Evolutionary conservation across 2,113 vertebrate genomes (phyloP), one percentile per base, ranked within the genome.

Genomic region (Centropus bengalensis): DNA sequence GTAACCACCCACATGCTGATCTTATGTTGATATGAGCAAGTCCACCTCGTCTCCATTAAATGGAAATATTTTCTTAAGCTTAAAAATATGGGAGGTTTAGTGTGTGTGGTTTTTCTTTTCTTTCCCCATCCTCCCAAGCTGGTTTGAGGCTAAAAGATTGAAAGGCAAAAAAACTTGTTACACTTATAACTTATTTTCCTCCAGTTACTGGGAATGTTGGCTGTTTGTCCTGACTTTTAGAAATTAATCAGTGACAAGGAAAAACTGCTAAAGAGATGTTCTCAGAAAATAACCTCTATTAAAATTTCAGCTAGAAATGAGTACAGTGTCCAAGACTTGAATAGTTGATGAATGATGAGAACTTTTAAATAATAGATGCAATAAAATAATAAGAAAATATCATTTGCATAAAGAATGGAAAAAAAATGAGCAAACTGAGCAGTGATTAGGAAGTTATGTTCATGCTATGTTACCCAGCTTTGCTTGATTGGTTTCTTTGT

Each of bases 281-380:
- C 66, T 60, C 59, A 92, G 90, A 95, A 96, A 97, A 95, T 97
- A 54, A 91, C 58, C 76, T 96, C 27, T 95, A 62, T 91, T 89
- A 60, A 74, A 96, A 94, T 69, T 82, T 93, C 56, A 70, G 58
- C 49, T 47, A 19, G 38, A 70, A 94, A 91, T 58, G 22, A 89
- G 36, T 81, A 59, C 27, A 42, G n/a, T 51, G 75, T 91, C 77
- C 76, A 73, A 88, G 40, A 27, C 44, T 96, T 97, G 94, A 94
- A 36, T 69, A 78, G 91, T 60, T 95, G 74, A 96, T 88, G 85
- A 67, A 63, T 94, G 44, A 49, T 84, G 69, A 58, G 63, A 88
- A 52, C 19, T 82, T 97, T 86, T 88, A 96, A 97, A 97, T 96
- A 96, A 96, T 93, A 77, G 96, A 91, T 68, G 59, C 60, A 83